Percentiles rank a stretch among this genome's conserved stretches.
Conservation (phyloP, 1,140 invertebrate species). For the Atta texana region DNA sequence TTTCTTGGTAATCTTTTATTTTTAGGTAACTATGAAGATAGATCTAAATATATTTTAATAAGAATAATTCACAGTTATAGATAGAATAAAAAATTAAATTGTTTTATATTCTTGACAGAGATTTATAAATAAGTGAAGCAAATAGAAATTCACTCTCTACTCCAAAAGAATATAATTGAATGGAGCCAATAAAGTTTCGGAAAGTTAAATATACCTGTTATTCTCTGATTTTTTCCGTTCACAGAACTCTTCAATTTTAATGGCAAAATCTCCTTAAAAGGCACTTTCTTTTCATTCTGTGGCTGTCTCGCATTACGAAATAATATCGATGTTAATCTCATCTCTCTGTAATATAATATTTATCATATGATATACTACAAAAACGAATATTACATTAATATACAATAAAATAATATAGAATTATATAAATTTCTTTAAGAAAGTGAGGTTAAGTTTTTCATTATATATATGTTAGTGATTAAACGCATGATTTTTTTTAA, state of each 20-base stretch:
- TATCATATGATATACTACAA: neutral
- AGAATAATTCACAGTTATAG: too few relatives aligned
- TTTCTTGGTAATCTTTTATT: too few relatives aligned
- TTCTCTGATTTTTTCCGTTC: conserved; percentile 88
- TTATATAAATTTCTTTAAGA: neutral
- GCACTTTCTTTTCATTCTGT: conserved; percentile 84
- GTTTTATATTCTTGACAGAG: too few relatives aligned
- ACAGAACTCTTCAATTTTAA: conserved; percentile 89
- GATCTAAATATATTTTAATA: too few relatives aligned
- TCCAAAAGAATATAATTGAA: too few relatives aligned
- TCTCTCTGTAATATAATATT: conserved; percentile 59
- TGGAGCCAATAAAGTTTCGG: too few relatives aligned
- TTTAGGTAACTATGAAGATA: too few relatives aligned
- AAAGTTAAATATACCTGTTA: conserved; percentile 66
- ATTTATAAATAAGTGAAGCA: too few relatives aligned
- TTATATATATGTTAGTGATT: neutral
- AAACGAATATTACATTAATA: neutral
- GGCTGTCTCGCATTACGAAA: conserved; percentile 53
- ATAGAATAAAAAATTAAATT: too few relatives aligned
- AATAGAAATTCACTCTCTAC: too few relatives aligned
- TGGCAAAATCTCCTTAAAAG: conserved; percentile 89
- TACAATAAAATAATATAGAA: neutral
- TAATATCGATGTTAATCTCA: conserved; percentile 64
- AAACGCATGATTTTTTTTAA: neutral
- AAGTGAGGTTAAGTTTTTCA: conserved; percentile 55